These are phyloP conservation scores for Haliclystus octoradiatus DNA, from an alignment of 30 jellyfish, hydroid and myxozoan species.

Conservation along the genomic window DNA sequence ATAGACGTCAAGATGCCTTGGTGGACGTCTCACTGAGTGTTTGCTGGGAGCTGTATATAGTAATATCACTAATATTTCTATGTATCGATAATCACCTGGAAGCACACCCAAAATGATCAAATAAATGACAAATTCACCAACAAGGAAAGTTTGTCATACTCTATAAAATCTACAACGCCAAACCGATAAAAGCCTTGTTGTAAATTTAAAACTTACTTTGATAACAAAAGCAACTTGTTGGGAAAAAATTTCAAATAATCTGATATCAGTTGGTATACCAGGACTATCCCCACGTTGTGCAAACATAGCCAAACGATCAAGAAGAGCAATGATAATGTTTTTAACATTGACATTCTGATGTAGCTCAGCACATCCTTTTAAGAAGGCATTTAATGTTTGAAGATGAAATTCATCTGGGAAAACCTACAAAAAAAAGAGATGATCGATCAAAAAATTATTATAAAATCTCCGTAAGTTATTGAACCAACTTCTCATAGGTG, in stretches of 20 bases:
- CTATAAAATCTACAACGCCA: too few species aligned
- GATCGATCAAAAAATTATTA: not conserved
- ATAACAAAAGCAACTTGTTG: constrained; percentile 93
- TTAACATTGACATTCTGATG: constrained; percentile 95
- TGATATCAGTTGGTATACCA: constrained; percentile 80
- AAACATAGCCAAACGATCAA: constrained; percentile 89
- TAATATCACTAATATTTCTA: too few species aligned
- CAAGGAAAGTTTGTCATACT: not conserved
- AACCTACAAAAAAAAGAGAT: constrained; percentile 42
- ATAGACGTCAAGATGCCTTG: too few species aligned
- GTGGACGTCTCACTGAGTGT: too few species aligned
- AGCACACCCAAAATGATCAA: too few species aligned
- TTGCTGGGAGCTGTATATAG: too few species aligned
- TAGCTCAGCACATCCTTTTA: constrained; percentile 92
- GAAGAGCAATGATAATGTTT: constrained; percentile 85
- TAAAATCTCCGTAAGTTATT: not conserved
- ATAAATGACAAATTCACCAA: not conserved
- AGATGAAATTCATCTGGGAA: constrained; percentile 95
- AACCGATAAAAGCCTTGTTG: not conserved
- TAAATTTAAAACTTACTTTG: constrained; percentile 37
- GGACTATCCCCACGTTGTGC: constrained; percentile 98
- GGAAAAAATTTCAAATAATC: constrained; percentile 80
- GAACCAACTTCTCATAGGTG: too few species aligned
- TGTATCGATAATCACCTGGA: too few species aligned
- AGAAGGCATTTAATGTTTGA: constrained; percentile 81